A percentile compares a stretch with the other conserved stretches of the same genome.
These are phyloP conservation scores for Drosophila koepferae DNA, from an alignment of 2,888 invertebrate species.

Conservation along the genomic window DNA sequence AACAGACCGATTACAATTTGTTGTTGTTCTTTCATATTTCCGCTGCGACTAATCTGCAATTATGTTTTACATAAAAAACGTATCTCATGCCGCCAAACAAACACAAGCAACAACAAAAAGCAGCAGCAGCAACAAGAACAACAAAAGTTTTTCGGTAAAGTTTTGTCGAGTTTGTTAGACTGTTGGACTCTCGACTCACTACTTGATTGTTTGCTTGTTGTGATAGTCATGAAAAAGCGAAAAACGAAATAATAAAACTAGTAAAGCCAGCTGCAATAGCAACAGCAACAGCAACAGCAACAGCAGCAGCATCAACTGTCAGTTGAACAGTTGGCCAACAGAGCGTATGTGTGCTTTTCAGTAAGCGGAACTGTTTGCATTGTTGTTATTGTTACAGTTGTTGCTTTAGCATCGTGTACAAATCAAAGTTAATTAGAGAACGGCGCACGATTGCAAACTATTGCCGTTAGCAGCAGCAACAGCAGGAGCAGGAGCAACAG, in stretches of 20 bases:
- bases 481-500: background rate
- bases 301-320: constrained; percentile 37
- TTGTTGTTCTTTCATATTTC: constrained; percentile 55
- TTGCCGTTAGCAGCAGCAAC: constrained; percentile 9
- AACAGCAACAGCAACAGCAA: constrained; percentile 12
- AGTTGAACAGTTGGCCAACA: constrained; percentile 26
- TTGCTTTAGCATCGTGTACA: constrained; percentile 29
- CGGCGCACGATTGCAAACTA: constrained; percentile 30
- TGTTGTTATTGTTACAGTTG: constrained; percentile 12
- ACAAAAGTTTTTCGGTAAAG: constrained; percentile 44
- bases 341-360: constrained; percentile 30
- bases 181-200: constrained; percentile 35
- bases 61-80: constrained; percentile 79
- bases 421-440: constrained; percentile 58
- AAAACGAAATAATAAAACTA: constrained; percentile 35
- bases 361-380: constrained; percentile 15
- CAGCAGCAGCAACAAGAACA: constrained; percentile 15
- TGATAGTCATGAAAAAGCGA: constrained; percentile 49
- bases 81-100: constrained; percentile 61
- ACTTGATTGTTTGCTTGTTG: constrained; percentile 65
- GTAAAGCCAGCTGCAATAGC: constrained; percentile 21
- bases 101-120: constrained; percentile 23
- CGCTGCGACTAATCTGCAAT: constrained; percentile 76
- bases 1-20: constrained; percentile 61
- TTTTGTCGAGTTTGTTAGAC: constrained; percentile 48